Percentiles rank a stretch among this genome's conserved stretches.
phyloP scores from a whole-genome alignment of 2,888 invertebrate genomes.

The Steinernema carpocapsae region DNA sequence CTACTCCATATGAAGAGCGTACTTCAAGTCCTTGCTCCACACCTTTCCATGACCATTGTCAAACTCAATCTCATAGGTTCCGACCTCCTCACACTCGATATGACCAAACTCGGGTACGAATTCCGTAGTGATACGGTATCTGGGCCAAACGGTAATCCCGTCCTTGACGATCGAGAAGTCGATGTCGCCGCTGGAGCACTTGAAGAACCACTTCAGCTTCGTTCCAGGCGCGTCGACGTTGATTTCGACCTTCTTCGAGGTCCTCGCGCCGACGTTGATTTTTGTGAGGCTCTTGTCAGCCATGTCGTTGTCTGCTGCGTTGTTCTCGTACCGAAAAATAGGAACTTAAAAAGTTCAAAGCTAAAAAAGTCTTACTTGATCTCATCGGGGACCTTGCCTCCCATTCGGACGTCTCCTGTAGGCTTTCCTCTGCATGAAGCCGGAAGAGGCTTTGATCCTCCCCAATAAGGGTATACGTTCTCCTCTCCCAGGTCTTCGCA shows the following conservation, averaged over 20 bases:
- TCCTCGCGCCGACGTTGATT: conserved; percentile 55
- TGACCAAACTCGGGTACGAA: conserved; percentile 61
- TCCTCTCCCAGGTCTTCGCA: conserved; percentile 47
- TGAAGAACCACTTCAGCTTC: conserved; percentile 49
- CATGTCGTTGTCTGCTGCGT: conserved; percentile 48
- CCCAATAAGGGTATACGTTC: conserved; percentile 48
- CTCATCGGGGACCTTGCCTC: conserved; percentile 54
- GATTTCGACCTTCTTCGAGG: conserved; percentile 35
- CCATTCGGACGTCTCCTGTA: conserved; percentile 57
- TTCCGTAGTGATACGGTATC: conserved; percentile 60
- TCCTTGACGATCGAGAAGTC: conserved; percentile 43
- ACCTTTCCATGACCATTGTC: conserved; percentile 62
- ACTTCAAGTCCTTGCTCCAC: conserved; percentile 38
- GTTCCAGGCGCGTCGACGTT: conserved; percentile 34
- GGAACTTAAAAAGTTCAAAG: not conserved
- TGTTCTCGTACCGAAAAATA: conserved; percentile 41
- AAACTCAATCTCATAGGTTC: conserved; percentile 57
- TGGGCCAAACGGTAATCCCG: not conserved
- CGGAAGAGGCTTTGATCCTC: conserved; percentile 40
- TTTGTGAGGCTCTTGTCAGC: conserved; percentile 52
- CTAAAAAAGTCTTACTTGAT: conserved; percentile 6
- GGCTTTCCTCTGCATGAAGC: conserved; percentile 30
- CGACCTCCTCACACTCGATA: conserved; percentile 49
- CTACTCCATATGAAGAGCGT: conserved; percentile 7
- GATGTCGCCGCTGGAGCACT: conserved; percentile 43